Evolutionary conservation across 2,888 invertebrate species (phyloP), one percentile per base, ranked within the genome.

Genomic region (Protonemura montana): DNA sequence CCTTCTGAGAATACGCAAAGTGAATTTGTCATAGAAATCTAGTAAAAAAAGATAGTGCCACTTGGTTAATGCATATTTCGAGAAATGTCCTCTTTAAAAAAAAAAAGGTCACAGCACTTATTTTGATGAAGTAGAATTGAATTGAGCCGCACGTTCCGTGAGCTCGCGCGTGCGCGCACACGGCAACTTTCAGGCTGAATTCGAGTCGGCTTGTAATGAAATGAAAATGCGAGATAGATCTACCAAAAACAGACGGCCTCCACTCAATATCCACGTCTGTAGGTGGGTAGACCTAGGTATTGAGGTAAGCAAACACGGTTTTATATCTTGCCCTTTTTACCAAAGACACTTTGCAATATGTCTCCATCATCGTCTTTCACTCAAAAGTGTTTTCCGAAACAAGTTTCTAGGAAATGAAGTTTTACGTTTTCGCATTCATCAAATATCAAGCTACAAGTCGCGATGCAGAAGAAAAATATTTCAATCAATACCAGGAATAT

Each of bases 11-110:
- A 81, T 81, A 28, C 30, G 26, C 81, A 81, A 81, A 81, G 28
- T 81, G 81, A 81, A 81, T 81, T 81, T 81, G 81, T 81, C 81
- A 81, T 81, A 81, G 81, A 30, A 81, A 81, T 81, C 81, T 81
- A 81, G 26, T 28, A 28, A 21, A 81, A n/a, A 81, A 28, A 30
- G 81, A 81, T 27, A 29, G 29, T n/a, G 30, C 13, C 81, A 81
- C 81, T 81, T 81, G 29, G 30, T 81, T 81, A 30, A 81, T 81
- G 81, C 81, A 30, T 81, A 81, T 81, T 81, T 81, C 81, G 2
- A 28, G 30, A 81, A 81, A 30, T 59, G 59, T 59, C 59, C 59
- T 59, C 59, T 59, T 59, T 16, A 59, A 59, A 59, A 59, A 59
- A 59, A 59, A 59, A 59, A 59, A 59, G 59, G 59, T 59, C 59